Evolutionary conservation across 2,888 invertebrate genomes (phyloP).

Genomic region (Eutolmus rufibarbis): DNA sequence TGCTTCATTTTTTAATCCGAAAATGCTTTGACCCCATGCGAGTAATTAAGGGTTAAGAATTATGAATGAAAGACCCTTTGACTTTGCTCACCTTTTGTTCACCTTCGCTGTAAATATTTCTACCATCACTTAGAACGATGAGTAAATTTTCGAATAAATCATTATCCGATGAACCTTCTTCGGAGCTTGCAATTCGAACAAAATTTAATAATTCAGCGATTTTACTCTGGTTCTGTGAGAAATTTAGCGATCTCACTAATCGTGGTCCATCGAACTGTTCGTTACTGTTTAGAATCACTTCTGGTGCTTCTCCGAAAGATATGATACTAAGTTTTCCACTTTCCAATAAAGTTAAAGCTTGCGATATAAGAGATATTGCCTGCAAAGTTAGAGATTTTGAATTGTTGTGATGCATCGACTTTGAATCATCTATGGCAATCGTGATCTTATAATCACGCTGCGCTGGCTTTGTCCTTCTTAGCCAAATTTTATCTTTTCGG

Average conservation of each 20-base stretch:
- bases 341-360: slow-evolving; percentile 90
- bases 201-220: slow-evolving; percentile 84
- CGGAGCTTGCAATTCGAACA: slow-evolving; percentile 72
- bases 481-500: slow-evolving; percentile 98
- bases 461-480: slow-evolving; percentile 92
- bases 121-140: slow-evolving; percentile 93
- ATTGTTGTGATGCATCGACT: slow-evolving; percentile 86
- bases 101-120: slow-evolving; percentile 91
- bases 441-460: slow-evolving; percentile 96
- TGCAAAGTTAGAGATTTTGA: slow-evolving; percentile 93
- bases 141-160: slow-evolving; percentile 69
- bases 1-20: too few relatives aligned
- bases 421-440: slow-evolving; percentile 95
- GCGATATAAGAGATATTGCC: slow-evolving; percentile 88
- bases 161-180: slow-evolving; percentile 61
- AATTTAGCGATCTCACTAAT: slow-evolving; percentile 81
- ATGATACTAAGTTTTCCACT: slow-evolving; percentile 91
- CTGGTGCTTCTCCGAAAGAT: slow-evolving; percentile 86
- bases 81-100: slow-evolving; percentile 69
- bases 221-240: slow-evolving; percentile 88
- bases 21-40: too few relatives aligned
- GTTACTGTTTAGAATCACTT: slow-evolving; percentile 89
- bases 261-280: slow-evolving; percentile 82
- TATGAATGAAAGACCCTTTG: background rate
- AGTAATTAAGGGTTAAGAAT: too few relatives aligned